Conservation (phyloP, 1,140 invertebrate species). For the Hypsibius dujardini region DNA sequence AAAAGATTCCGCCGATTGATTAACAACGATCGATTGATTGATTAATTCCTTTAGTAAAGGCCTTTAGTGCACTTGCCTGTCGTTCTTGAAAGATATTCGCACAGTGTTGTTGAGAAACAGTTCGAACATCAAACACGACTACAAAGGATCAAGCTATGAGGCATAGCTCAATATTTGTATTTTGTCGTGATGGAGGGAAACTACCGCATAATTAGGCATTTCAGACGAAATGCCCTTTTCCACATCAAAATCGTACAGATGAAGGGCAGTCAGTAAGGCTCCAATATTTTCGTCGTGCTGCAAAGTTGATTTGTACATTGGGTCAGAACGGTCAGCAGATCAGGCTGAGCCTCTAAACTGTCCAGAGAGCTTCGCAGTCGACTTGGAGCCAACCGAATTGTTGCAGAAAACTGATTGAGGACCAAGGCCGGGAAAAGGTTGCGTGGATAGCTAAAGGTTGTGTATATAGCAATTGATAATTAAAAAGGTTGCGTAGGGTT, state of each 20-base stretch:
- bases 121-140: background rate
- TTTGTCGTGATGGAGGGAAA: background rate
- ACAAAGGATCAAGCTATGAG: background rate
- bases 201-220: conserved; percentile 5
- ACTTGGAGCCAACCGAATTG: too few relatives aligned
- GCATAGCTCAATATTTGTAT: too few relatives aligned
- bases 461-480: too few relatives aligned
- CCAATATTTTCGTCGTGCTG: conserved; percentile 5
- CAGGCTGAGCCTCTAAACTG: too few relatives aligned
- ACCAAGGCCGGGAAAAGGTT: too few relatives aligned
- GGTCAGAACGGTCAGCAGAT: too few relatives aligned
- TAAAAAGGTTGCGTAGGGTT: too few relatives aligned
- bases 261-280: background rate
- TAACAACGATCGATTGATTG: background rate
- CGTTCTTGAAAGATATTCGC: conserved; percentile 1
- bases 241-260: conserved; percentile 6
- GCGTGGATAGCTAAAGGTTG: too few relatives aligned
- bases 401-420: too few relatives aligned
- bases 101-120: background rate
- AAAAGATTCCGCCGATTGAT: background rate
- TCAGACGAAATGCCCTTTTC: background rate
- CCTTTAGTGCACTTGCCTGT: background rate
- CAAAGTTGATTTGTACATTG: background rate
- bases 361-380: too few relatives aligned
- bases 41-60: background rate